Evolutionary conservation across 2,888 invertebrate species (phyloP).

Genomic region (Drosophila neoperkinsi): DNA sequence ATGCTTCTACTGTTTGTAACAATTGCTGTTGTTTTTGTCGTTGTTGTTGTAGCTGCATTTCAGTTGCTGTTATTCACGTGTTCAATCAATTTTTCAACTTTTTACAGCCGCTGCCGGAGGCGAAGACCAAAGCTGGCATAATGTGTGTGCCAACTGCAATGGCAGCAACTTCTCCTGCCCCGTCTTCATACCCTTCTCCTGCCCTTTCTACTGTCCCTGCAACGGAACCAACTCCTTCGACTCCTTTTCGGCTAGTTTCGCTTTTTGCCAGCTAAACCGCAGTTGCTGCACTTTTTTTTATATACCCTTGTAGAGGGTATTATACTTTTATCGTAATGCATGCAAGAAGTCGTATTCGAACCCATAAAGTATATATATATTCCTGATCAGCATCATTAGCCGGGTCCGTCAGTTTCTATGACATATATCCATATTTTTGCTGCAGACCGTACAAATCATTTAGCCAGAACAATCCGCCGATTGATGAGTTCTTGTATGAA

Average conservation of each 20-base stretch:
- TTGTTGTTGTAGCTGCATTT: constrained; percentile 44
- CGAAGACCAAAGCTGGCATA: constrained; percentile 32
- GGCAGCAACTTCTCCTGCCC: neutral
- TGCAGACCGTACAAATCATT: neutral
- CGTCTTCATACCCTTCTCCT: neutral
- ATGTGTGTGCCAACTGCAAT: constrained; percentile 26
- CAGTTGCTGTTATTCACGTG: constrained; percentile 76
- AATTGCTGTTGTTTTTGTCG: constrained; percentile 13
- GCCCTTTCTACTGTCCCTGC: neutral
- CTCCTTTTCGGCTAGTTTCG: constrained; percentile 20
- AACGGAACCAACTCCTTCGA: neutral
- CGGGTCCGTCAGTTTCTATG: too few relatives aligned
- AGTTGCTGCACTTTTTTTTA: constrained; percentile 25
- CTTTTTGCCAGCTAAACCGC: constrained; percentile 33
- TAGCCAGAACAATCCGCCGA: too few relatives aligned
- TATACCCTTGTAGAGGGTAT: neutral
- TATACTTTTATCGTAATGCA: too few relatives aligned
- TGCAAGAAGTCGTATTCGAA: neutral
- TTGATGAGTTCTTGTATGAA: too few relatives aligned
- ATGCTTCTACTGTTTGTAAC: constrained; percentile 52
- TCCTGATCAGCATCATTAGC: neutral
- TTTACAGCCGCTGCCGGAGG: constrained; percentile 56
- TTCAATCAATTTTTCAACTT: constrained; percentile 79
- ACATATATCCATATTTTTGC: neutral
- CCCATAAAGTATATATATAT: neutral